phyloP scores from a whole-genome alignment of 2,888 invertebrate genomes.

The Strigamia maritima region DNA sequence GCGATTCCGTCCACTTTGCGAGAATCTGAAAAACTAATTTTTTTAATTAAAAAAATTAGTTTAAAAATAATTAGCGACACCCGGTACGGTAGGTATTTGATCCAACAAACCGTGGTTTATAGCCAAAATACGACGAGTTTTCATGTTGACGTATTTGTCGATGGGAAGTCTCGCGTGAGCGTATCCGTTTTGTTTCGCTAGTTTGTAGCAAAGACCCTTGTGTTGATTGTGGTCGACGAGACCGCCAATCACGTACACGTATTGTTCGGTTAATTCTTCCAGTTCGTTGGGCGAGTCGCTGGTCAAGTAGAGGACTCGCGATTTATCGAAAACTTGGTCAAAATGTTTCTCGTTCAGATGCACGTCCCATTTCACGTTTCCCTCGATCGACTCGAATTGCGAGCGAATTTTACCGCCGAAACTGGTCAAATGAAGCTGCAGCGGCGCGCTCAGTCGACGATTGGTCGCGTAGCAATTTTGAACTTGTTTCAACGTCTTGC shows the following conservation, averaged over 20 bases:
- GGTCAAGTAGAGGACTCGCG: constrained; percentile 81
- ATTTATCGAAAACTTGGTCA: constrained; percentile 65
- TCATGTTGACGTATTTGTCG: constrained; percentile 83
- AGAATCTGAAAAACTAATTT: constrained; percentile 80
- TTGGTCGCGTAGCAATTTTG: constrained; percentile 87
- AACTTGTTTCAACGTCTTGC: constrained; percentile 85
- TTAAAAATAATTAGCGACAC: too few relatives aligned
- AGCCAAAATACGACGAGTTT: constrained; percentile 86
- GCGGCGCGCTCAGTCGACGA: constrained; percentile 71
- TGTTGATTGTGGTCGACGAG: constrained; percentile 95
- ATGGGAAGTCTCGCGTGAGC: constrained; percentile 83
- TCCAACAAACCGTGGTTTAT: constrained; percentile 81
- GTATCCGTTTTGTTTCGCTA: constrained; percentile 74
- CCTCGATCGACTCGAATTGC: constrained; percentile 75
- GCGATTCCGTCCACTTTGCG: constrained; percentile 69
- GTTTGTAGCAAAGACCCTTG: constrained; percentile 81
- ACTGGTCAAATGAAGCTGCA: constrained; percentile 74
- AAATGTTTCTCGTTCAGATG: neutral
- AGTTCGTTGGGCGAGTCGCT: constrained; percentile 91
- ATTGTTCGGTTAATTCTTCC: constrained; percentile 65
- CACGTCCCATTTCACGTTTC: constrained; percentile 90
- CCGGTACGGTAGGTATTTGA: neutral
- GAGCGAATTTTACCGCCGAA: constrained; percentile 69
- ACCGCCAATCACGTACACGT: constrained; percentile 92
- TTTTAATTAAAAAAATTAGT: too few relatives aligned